Percentiles rank a stretch among this genome's conserved stretches.
Evolutionary conservation across 2,797 vertebrate genomes (phyloP).

Genomic region (Gymnoscopelus braueri): DNA sequence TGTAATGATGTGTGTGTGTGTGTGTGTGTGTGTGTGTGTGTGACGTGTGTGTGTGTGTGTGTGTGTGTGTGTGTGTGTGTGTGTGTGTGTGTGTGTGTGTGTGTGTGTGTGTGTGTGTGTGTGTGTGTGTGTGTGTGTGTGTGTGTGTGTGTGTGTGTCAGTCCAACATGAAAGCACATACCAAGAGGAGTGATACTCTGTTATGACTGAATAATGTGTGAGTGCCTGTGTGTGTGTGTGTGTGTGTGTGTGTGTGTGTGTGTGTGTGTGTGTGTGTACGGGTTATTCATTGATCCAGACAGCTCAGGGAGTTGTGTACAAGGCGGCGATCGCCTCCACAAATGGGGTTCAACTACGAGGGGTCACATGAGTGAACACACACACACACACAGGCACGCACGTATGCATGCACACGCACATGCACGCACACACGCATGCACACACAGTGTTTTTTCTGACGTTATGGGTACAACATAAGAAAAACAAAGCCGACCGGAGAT

Average conservation of each 20-base stretch:
- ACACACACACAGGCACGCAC: slow-evolving; percentile 32
- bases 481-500: slow-evolving; percentile 5
- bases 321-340: slow-evolving; percentile 61
- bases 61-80: slow-evolving; percentile 12
- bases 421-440: slow-evolving; percentile 8
- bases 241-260: slow-evolving; percentile 37
- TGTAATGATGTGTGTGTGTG: slow-evolving; percentile 38
- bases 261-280: slow-evolving; percentile 46
- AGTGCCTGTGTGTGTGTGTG: slow-evolving; percentile 39
- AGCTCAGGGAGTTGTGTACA: slow-evolving; percentile 68
- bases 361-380: slow-evolving; percentile 51
- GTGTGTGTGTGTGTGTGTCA: slow-evolving; percentile 21
- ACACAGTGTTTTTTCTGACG: not conserved
- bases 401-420: slow-evolving; percentile 10
- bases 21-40: slow-evolving; percentile 18
- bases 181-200: slow-evolving; percentile 48
- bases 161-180: slow-evolving; percentile 65
- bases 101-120: slow-evolving; percentile 24
- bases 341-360: slow-evolving; percentile 38
- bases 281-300: slow-evolving; percentile 78
- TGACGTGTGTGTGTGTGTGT: too few relatives aligned
- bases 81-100: not conserved
- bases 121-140: slow-evolving; percentile 6
- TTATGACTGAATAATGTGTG: slow-evolving; percentile 19
- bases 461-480: not conserved